Evolutionary conservation across 2,797 vertebrate species (phyloP).

Genomic region (Protonibea diacanthus): DNA sequence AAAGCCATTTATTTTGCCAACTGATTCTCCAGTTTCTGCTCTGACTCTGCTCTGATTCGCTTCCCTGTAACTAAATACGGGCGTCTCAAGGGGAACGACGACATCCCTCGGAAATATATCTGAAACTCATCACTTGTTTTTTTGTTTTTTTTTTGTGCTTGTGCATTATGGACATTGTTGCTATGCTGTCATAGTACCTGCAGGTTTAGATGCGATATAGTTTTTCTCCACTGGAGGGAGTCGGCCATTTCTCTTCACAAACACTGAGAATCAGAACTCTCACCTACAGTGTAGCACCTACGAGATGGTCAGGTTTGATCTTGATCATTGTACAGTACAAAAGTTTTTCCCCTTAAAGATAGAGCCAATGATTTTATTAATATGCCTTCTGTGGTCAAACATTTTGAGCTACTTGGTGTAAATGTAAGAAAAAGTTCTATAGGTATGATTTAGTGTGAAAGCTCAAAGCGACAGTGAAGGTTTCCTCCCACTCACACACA

Average conservation of each 20-base stretch:
- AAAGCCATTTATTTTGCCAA: slow-evolving; percentile 96
- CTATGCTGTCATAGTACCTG: neutral
- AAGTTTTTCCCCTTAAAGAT: slow-evolving; percentile 1
- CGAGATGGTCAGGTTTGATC: neutral
- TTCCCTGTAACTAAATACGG: slow-evolving; percentile 37
- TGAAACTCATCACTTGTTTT: slow-evolving; percentile 2
- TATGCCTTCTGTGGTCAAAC: neutral
- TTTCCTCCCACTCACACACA: neutral
- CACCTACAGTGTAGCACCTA: neutral
- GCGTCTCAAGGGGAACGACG: neutral
- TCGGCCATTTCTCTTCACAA: slow-evolving; percentile 8
- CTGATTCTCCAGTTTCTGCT: slow-evolving; percentile 90
- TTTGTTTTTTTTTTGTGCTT: neutral
- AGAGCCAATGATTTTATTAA: neutral
- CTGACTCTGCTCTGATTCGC: slow-evolving; percentile 76
- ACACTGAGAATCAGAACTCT: too few species aligned
- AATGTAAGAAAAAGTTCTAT: neutral
- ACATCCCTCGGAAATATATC: slow-evolving; percentile 23
- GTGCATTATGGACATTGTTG: slow-evolving; percentile 26
- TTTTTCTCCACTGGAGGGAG: slow-evolving; percentile 64
- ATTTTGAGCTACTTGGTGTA: neutral
- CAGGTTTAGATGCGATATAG: slow-evolving; percentile 31
- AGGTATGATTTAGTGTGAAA: neutral
- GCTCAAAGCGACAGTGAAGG: neutral
- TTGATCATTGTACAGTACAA: neutral